Evolutionary conservation across 1,140 invertebrate genomes (phyloP).

Genomic region (Atopsyche davidsoni): DNA sequence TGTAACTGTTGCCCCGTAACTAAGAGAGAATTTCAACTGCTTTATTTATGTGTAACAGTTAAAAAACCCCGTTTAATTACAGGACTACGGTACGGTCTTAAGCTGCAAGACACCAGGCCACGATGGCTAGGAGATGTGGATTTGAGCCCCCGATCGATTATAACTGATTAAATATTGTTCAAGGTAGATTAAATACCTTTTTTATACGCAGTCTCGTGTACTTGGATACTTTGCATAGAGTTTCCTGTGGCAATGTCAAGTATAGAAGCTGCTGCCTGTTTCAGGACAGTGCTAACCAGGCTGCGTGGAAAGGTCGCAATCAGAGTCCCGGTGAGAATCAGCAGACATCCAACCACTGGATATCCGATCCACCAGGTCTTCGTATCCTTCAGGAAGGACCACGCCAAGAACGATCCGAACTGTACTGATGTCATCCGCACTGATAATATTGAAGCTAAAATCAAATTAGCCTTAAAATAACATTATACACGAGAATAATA

Average conservation of each 20-base stretch:
- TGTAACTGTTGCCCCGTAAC: too few species aligned
- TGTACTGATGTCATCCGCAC: conserved; percentile 36
- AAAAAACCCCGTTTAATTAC: too few species aligned
- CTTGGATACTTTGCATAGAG: conserved; percentile 26
- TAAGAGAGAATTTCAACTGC: too few species aligned
- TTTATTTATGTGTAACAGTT: too few species aligned
- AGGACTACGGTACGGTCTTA: too few species aligned
- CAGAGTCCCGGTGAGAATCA: conserved; percentile 49
- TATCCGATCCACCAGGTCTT: conserved; percentile 51
- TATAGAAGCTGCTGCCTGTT: conserved; percentile 50
- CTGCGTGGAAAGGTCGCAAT: conserved; percentile 54
- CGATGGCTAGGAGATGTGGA: too few species aligned
- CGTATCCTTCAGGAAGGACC: conserved; percentile 32
- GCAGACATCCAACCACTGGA: conserved; percentile 50
- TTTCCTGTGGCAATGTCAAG: conserved; percentile 29
- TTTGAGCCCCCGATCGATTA: too few species aligned
- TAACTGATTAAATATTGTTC: background rate
- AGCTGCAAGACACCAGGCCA: too few species aligned
- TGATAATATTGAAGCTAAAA: conserved; percentile 30
- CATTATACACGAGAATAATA: conserved; percentile 3
- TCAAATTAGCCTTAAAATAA: conserved; percentile 8
- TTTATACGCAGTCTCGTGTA: conserved; percentile 28
- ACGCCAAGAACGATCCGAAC: conserved; percentile 35
- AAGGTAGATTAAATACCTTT: conserved; percentile 1
- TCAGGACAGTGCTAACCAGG: conserved; percentile 49